These are phyloP conservation scores for Ophion ellenae DNA, from an alignment of 2,888 invertebrate species.

Conservation along the genomic window DNA sequence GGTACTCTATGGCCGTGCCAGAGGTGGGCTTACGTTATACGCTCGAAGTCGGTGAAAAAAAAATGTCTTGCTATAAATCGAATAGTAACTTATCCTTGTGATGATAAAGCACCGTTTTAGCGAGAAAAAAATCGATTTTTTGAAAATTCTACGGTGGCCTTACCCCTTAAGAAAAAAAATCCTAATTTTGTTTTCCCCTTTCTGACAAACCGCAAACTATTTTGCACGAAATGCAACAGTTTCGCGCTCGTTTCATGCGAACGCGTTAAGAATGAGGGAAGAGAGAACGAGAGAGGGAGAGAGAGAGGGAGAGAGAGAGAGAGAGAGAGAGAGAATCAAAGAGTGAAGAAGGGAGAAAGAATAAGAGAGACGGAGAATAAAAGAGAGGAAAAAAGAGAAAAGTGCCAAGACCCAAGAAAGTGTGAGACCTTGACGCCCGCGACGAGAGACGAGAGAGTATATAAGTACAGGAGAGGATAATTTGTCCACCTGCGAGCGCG, in stretches of 20 bases:
- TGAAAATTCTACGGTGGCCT: no score
- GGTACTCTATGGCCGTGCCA: no score
- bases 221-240: constrained; percentile 38
- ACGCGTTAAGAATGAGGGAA: constrained; percentile 45
- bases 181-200: not conserved
- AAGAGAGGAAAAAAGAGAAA: constrained; percentile 3
- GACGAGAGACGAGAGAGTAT: constrained; percentile 57
- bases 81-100: no score
- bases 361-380: not conserved
- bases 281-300: not conserved
- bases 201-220: constrained; percentile 37
- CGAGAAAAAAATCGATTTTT: no score
- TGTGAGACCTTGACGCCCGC: constrained; percentile 70
- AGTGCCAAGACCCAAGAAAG: constrained; percentile 1
- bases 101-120: no score
- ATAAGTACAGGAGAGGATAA: constrained; percentile 68
- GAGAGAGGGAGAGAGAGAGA: no score
- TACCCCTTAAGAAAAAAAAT: not conserved
- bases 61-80: no score
- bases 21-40: no score
- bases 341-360: not conserved
- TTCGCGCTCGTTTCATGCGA: constrained; percentile 47
- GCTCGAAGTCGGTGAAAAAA: no score
- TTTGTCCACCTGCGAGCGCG: constrained; percentile 73
- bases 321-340: no score